Percentiles rank a stretch among this genome's conserved stretches.
These are phyloP conservation scores for Pseudonaja textilis DNA, from an alignment of 2,113 vertebrate species.

Conservation along the genomic window DNA sequence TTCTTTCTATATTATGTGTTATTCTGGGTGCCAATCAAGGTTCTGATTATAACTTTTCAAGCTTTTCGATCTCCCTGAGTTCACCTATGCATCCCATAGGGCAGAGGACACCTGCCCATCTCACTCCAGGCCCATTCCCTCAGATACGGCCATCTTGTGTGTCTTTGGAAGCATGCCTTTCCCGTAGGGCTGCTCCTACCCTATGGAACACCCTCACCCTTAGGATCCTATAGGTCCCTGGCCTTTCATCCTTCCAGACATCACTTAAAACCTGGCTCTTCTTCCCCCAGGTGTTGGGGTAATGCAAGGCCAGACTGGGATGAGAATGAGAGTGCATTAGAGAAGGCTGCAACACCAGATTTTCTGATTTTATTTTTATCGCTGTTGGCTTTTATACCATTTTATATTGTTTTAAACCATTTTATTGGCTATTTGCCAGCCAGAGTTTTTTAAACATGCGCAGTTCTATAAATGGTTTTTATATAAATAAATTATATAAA, in stretches of 20 bases:
- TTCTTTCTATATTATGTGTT: not conserved
- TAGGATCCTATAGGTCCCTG: not conserved
- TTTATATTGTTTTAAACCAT: not conserved
- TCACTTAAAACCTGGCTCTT: not conserved
- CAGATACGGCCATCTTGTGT: not conserved
- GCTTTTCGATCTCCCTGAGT: not conserved
- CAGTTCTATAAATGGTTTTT: not conserved
- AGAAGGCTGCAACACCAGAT: not conserved
- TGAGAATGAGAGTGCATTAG: not conserved
- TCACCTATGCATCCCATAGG: too few relatives aligned
- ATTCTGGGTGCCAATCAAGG: not conserved
- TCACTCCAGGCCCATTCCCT: not conserved
- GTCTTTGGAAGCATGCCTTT: not conserved
- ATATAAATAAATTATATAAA: not conserved
- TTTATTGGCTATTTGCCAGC: not conserved
- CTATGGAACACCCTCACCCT: not conserved
- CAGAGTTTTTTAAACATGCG: not conserved
- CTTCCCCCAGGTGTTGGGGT: not conserved
- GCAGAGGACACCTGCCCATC: not conserved
- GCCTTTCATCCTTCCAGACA: not conserved
- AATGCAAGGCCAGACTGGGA: not conserved
- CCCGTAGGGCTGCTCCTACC: not conserved
- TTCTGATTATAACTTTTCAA: not conserved
- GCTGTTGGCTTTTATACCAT: not conserved
- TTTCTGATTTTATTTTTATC: not conserved